Evolutionary conservation across 2,888 invertebrate species (phyloP).

Genomic region (Sepiola atlantica): DNA sequence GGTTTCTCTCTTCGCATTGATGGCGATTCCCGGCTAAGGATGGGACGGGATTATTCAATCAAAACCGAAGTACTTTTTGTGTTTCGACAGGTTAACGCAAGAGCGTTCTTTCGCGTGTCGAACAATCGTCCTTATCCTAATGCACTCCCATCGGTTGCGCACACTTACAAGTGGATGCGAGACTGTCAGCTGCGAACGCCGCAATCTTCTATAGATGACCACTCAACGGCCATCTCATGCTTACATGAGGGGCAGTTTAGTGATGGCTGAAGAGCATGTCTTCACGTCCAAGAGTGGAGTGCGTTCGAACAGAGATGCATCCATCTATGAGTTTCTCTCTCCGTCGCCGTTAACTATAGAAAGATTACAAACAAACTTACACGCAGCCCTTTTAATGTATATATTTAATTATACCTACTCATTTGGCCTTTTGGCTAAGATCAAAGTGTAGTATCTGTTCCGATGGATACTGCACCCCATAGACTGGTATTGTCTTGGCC

Average conservation of each 20-base stretch:
- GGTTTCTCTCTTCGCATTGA: neutral
- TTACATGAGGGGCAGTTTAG: constrained; percentile 20
- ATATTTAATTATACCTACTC: too few species aligned
- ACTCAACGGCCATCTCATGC: neutral
- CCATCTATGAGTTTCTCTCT: neutral
- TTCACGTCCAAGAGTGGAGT: neutral
- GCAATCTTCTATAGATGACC: neutral
- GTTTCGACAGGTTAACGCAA: neutral
- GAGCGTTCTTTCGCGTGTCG: neutral
- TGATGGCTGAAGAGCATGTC: neutral
- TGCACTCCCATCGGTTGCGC: neutral
- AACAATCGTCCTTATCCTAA: neutral
- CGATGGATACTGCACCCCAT: too few species aligned
- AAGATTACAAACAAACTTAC: too few species aligned
- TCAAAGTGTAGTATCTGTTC: too few species aligned
- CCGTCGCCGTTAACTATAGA: too few species aligned
- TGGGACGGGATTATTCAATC: neutral
- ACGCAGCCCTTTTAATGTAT: too few species aligned
- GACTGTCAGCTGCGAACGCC: neutral
- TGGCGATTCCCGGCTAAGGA: neutral
- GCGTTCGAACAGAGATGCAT: neutral
- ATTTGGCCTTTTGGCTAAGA: too few species aligned
- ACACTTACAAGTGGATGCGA: neutral
- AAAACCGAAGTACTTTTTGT: constrained; percentile 23
- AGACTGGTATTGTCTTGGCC: too few species aligned